A percentile compares a stretch with the other conserved stretches of the same genome.
phyloP scores from a whole-genome alignment of 1,140 invertebrate genomes.

The Euura saliciscinereae region DNA sequence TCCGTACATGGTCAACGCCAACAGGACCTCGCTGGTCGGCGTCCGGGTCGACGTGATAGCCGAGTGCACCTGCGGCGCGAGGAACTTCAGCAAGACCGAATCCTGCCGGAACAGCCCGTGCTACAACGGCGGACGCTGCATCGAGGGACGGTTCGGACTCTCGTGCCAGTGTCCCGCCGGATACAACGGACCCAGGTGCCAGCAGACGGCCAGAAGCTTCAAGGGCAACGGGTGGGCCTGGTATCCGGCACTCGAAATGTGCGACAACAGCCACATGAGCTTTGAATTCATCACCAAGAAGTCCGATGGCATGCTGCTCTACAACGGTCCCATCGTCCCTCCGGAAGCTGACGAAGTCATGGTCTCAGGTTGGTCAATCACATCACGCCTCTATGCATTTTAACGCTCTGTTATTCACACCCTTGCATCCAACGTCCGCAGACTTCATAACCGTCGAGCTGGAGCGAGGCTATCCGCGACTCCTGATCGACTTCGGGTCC shows the following conservation, averaged over 20 bases:
- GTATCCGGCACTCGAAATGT: slow-evolving; percentile 95
- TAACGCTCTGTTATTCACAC: neutral
- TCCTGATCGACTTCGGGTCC: slow-evolving; percentile 94
- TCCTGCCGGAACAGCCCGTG: slow-evolving; percentile 90
- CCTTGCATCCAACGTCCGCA: slow-evolving; percentile 27
- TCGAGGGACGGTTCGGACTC: slow-evolving; percentile 85
- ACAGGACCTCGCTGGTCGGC: slow-evolving; percentile 93
- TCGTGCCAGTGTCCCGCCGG: slow-evolving; percentile 90
- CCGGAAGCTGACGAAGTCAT: slow-evolving; percentile 87
- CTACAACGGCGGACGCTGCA: slow-evolving; percentile 93
- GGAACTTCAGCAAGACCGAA: slow-evolving; percentile 88
- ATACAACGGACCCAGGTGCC: slow-evolving; percentile 93
- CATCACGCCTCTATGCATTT: slow-evolving; percentile 1
- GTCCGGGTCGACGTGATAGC: slow-evolving; percentile 88
- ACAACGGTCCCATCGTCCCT: slow-evolving; percentile 95
- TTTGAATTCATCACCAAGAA: slow-evolving; percentile 94
- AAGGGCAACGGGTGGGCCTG: slow-evolving; percentile 92
- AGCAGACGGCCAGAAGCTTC: slow-evolving; percentile 94
- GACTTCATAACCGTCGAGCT: slow-evolving; percentile 95
- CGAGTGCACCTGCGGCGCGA: slow-evolving; percentile 89
- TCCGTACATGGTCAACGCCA: slow-evolving; percentile 96
- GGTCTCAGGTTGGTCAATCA: slow-evolving; percentile 69
- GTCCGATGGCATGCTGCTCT: slow-evolving; percentile 90
- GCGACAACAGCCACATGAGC: slow-evolving; percentile 91
- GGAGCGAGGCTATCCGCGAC: slow-evolving; percentile 85